Evolutionary conservation across 30 jellyfish, hydroid and myxozoan species (phyloP).

Genomic region (Hydra vulgaris): DNA sequence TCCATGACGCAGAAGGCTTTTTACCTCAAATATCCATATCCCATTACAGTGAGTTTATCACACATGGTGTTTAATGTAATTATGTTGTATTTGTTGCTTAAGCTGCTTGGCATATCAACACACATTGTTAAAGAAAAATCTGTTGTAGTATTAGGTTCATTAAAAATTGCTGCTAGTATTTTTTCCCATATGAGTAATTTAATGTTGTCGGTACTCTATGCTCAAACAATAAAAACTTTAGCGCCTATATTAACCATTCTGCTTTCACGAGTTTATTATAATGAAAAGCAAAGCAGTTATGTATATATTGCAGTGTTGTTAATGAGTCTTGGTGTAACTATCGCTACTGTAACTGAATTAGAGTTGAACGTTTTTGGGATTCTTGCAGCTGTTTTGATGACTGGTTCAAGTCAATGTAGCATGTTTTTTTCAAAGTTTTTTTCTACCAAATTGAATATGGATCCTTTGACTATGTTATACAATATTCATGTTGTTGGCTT

Average conservation of each 20-base stretch:
- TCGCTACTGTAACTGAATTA: conserved; percentile 83
- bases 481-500: conserved; percentile 18
- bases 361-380: conserved; percentile 56
- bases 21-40: conserved; percentile 46
- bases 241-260: conserved; percentile 6
- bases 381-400: conserved; percentile 52
- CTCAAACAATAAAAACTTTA: conserved; percentile 58
- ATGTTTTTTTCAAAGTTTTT: conserved; percentile 10
- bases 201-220: conserved; percentile 62
- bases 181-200: conserved; percentile 60
- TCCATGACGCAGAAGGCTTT: conserved; percentile 45
- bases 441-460: conserved; percentile 8
- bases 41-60: conserved; percentile 51
- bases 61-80: conserved; percentile 57
- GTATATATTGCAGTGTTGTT: conserved; percentile 54
- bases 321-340: conserved; percentile 75
- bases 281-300: not conserved
- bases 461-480: conserved; percentile 10
- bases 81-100: conserved; percentile 46
- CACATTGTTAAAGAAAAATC: conserved; percentile 30
- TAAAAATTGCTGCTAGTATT: conserved; percentile 43
- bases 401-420: conserved; percentile 43
- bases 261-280: conserved; percentile 6
- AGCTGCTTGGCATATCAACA: conserved; percentile 33
- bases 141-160: conserved; percentile 38